Conservation (phyloP, 2,888 invertebrate species). For the Sinhomidia bicolor region DNA sequence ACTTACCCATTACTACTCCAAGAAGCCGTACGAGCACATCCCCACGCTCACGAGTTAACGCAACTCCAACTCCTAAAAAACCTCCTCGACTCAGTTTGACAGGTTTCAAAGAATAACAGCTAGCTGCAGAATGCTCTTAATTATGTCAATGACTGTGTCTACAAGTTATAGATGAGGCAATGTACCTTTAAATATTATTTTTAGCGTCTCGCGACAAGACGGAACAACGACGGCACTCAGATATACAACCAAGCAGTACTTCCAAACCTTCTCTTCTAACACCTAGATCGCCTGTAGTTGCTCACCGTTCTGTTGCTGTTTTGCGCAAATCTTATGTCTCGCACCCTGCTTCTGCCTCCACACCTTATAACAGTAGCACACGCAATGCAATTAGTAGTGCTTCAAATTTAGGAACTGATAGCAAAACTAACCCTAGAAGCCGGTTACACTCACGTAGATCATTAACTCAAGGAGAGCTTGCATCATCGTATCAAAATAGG, state of each 20-base stretch:
- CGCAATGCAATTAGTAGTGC: conserved; percentile 1
- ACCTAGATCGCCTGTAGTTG: conserved; percentile 41
- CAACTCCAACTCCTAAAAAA: conserved; percentile 66
- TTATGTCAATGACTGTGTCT: too few relatives aligned
- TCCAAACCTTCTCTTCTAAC: neutral
- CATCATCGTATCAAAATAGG: conserved; percentile 46
- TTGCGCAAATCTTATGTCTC: conserved; percentile 57
- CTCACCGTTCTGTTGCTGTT: conserved; percentile 41
- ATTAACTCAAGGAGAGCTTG: conserved; percentile 51
- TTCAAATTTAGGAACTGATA: conserved; percentile 26
- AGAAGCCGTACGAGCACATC: conserved; percentile 29
- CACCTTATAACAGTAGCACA: neutral
- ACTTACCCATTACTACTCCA: conserved; percentile 33
- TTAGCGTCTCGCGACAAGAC: conserved; percentile 14
- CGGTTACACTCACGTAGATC: conserved; percentile 58
- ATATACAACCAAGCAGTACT: neutral
- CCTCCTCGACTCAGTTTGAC: conserved; percentile 72
- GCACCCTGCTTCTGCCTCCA: conserved; percentile 9
- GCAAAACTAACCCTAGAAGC: conserved; percentile 43
- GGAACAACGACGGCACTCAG: conserved; percentile 31
- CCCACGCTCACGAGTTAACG: conserved; percentile 7
- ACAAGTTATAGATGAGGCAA: too few relatives aligned
- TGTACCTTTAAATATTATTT: neutral
- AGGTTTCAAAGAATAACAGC: conserved; percentile 41
- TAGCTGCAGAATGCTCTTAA: neutral